Conservation (phyloP, 2,113 vertebrate species). For the Clarias gariepinus region DNA sequence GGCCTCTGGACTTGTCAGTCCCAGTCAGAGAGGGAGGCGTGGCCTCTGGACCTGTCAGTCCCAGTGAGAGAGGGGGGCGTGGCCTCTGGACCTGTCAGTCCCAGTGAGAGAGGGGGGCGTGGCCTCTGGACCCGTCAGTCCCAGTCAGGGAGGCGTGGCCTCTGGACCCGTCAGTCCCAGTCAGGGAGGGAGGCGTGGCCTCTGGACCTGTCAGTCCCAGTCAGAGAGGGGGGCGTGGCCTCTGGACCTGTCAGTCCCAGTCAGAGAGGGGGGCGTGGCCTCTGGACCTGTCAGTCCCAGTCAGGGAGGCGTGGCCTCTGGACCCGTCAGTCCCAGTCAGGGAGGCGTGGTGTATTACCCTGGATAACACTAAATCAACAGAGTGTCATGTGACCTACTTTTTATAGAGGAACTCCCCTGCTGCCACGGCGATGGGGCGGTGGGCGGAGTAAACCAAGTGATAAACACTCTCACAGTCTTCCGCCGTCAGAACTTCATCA, state of each 20-base stretch:
- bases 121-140: too few species aligned
- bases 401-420: slow-evolving; percentile 97
- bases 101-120: too few species aligned
- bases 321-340: background rate
- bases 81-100: too few species aligned
- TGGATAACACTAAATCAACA: background rate
- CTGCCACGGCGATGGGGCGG: slow-evolving; percentile 93
- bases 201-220: background rate
- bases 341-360: background rate
- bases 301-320: background rate
- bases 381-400: slow-evolving; percentile 78
- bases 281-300: background rate
- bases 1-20: too few species aligned
- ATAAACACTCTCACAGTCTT: slow-evolving; percentile 99
- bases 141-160: background rate
- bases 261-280: too few species aligned
- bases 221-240: background rate
- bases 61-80: too few species aligned
- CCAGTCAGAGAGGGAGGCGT: background rate
- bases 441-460: slow-evolving; percentile 98
- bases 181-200: background rate
- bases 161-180: background rate
- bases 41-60: background rate
- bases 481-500: slow-evolving; percentile 95
- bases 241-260: too few species aligned